Evolutionary conservation across 2,797 vertebrate genomes (phyloP).

Genomic region (Argya squamiceps): DNA sequence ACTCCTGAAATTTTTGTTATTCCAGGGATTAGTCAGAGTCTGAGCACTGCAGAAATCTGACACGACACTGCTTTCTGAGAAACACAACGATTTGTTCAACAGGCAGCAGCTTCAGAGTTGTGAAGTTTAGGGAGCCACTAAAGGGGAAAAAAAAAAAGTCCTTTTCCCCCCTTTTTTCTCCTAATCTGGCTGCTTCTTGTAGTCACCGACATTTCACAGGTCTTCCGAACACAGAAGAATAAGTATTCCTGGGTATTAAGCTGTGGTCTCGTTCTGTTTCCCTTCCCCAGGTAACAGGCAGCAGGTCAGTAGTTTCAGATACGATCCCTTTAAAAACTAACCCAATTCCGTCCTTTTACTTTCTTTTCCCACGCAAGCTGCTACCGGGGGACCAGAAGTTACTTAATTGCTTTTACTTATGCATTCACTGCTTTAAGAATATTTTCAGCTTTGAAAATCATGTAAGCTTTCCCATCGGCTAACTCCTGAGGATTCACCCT

Average conservation of each 20-base stretch:
- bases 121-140: background rate
- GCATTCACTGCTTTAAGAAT: background rate
- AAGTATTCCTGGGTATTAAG: background rate
- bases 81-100: background rate
- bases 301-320: background rate
- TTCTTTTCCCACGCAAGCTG: background rate
- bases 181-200: background rate
- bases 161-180: too few relatives aligned
- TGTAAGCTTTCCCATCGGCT: accelerated
- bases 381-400: background rate
- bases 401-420: background rate
- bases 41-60: background rate
- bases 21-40: background rate
- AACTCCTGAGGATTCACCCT: accelerated
- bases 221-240: background rate
- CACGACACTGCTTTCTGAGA: background rate
- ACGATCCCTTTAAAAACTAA: background rate
- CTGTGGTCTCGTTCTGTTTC: background rate
- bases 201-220: background rate
- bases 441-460: background rate
- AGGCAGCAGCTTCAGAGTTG: background rate
- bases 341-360: background rate
- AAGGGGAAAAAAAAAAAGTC: too few relatives aligned
- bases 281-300: background rate
- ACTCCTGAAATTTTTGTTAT: background rate